A percentile compares a stretch with the other conserved stretches of the same genome.
Evolutionary conservation across 2,797 vertebrate genomes (phyloP).

Genomic region (Nasua narica): DNA sequence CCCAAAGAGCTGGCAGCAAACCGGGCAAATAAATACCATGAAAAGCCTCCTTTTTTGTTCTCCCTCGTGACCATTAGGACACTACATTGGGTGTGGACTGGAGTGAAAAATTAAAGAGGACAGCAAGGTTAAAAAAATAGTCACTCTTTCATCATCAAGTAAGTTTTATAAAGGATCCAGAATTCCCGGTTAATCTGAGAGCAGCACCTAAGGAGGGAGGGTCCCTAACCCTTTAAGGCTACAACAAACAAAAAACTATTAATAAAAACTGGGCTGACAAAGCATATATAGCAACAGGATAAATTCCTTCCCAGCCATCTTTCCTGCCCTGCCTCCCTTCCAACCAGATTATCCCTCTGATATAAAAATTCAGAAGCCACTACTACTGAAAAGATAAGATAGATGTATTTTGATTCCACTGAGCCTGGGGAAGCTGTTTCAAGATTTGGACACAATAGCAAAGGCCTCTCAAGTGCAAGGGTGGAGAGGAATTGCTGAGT

Average conservation of each 20-base stretch:
- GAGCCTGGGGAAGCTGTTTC: neutral
- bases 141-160: neutral
- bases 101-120: neutral
- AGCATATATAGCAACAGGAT: neutral
- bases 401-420: neutral
- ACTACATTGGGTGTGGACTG: neutral
- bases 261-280: neutral
- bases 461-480: neutral
- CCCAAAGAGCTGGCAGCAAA: slow-evolving; percentile 30
- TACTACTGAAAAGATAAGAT: neutral
- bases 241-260: neutral
- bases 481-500: neutral
- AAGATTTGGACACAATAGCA: neutral
- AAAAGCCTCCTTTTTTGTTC: neutral
- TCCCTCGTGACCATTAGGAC: neutral
- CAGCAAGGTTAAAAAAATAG: neutral
- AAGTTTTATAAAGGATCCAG: neutral
- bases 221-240: neutral
- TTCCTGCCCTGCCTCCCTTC: neutral
- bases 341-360: neutral
- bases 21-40: neutral
- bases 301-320: neutral
- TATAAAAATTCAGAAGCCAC: neutral
- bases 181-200: neutral
- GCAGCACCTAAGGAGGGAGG: neutral